Evolutionary conservation across 64 coral and sea anemone genomes (phyloP), one percentile per base, ranked within the genome.

Genomic region (Orbicella faveolata): DNA sequence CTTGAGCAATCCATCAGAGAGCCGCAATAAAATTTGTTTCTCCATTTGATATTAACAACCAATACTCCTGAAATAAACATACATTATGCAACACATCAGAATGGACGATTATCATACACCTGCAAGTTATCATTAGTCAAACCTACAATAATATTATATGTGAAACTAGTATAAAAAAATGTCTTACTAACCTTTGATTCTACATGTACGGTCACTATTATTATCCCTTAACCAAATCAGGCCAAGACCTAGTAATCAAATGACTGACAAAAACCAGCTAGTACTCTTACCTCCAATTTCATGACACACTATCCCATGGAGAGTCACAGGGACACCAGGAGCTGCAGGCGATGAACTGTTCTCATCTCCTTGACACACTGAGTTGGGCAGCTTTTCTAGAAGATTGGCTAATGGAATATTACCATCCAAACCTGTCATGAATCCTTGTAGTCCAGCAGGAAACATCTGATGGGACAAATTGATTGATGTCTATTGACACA

Each of bases 31-130:
- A 76, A 93, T 84, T 95, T 98, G 91, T 98, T 93, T 61, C 93
- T 91, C 93, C 93, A 98, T 41, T 98, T 95, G 33, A 98, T 89
- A 80, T 98, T 98, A 5, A 98, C 96, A 82, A 98, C 96, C 19
- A 98, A 52, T 41, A 98, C 93, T 23, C 96, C 96, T 98, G 34
- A 73, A 84, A 52, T 15, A 54, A 14, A 80, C 21, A 70, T 23
- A 70, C 55, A 59, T 15, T 11, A 59, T 16, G 15, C 6, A 59
- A 2, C 55, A 59, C 55, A 59, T 59, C 55, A 15, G 12, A 59
- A 59, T 57, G 9, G 54, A 57, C 3, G 7, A 57, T 57, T 14
- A 10, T 57, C 13, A 6, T 59, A 59, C 55, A 59, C 1, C 11
- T 59, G 13, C 55, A 59, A 48, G 44, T 48, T 6, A 6, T 48